phyloP scores from a whole-genome alignment of 2,113 vertebrate species.

The Nothoprocta pentlandii region DNA sequence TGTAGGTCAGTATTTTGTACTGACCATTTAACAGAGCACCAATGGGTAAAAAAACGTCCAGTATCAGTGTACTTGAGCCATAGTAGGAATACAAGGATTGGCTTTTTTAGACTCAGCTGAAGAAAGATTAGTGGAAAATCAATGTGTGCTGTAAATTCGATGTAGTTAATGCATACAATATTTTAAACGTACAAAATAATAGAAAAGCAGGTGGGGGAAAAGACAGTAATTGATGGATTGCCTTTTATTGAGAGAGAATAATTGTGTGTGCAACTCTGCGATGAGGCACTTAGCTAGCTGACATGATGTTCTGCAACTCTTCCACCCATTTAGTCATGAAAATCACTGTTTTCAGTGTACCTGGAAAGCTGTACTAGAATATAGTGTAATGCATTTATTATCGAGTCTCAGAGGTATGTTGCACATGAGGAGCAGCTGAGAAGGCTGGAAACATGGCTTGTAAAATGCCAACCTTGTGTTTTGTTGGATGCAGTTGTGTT shows the following conservation, averaged over 20 bases:
- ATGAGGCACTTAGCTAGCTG: conserved; percentile 45
- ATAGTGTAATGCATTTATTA: background rate
- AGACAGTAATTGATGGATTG: conserved; percentile 64
- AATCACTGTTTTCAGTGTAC: conserved; percentile 10
- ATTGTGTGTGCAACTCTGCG: background rate
- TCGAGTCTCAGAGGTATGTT: background rate
- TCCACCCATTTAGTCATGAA: conserved; percentile 7
- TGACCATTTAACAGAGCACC: background rate
- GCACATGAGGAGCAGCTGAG: background rate
- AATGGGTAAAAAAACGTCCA: background rate
- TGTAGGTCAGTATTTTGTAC: background rate
- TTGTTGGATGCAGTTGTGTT: rapidly evolving
- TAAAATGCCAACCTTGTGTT: background rate
- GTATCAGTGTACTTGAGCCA: background rate
- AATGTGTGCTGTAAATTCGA: conserved; percentile 28
- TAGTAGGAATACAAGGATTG: background rate
- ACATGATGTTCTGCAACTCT: conserved; percentile 38
- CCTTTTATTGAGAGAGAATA: conserved; percentile 33
- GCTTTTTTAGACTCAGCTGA: background rate
- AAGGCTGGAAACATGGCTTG: background rate
- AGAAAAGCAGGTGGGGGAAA: conserved; percentile 24
- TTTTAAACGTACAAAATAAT: conserved; percentile 45
- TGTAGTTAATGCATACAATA: conserved; percentile 26
- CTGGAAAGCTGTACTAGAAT: background rate
- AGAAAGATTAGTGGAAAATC: conserved; percentile 46